These are phyloP conservation scores for Anolis apletophallus DNA, from an alignment of 2,797 vertebrate genomes.

Conservation along the genomic window DNA sequence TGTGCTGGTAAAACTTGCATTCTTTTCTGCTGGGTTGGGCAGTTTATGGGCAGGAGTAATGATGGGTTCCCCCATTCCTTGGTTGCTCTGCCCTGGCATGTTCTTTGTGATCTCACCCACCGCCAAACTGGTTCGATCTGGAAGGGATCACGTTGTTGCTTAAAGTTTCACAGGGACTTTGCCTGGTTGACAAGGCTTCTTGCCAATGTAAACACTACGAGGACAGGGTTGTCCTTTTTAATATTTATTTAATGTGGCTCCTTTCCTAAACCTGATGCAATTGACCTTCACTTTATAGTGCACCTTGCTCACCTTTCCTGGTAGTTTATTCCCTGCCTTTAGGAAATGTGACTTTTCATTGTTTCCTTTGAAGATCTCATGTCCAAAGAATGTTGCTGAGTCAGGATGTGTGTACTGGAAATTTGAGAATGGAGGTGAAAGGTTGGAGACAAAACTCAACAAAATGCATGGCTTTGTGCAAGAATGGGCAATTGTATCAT, in stretches of 20 bases:
- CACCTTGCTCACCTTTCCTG: background rate
- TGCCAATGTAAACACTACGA: conserved; percentile 4
- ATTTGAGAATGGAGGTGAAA: too few relatives aligned
- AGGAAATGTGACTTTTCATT: background rate
- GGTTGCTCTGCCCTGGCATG: conserved; percentile 17
- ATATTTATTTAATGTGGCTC: background rate
- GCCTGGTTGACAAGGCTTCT: background rate
- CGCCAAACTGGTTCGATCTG: background rate
- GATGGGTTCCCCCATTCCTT: background rate
- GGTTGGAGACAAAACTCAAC: too few relatives aligned
- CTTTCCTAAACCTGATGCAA: background rate
- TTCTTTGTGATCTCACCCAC: background rate
- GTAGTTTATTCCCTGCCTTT: background rate
- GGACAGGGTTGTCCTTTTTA: too few relatives aligned
- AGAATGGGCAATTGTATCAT: too few relatives aligned
- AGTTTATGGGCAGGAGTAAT: background rate
- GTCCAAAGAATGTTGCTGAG: background rate
- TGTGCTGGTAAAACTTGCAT: background rate
- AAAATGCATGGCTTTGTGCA: too few relatives aligned
- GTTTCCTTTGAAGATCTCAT: background rate
- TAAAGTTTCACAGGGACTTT: conserved; percentile 28
- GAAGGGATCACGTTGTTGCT: background rate
- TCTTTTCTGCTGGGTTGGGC: background rate
- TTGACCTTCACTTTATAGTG: background rate
- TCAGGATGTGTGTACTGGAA: background rate